Conservation (phyloP, 1,140 invertebrate species). For the Hydropsyche tenuis region DNA sequence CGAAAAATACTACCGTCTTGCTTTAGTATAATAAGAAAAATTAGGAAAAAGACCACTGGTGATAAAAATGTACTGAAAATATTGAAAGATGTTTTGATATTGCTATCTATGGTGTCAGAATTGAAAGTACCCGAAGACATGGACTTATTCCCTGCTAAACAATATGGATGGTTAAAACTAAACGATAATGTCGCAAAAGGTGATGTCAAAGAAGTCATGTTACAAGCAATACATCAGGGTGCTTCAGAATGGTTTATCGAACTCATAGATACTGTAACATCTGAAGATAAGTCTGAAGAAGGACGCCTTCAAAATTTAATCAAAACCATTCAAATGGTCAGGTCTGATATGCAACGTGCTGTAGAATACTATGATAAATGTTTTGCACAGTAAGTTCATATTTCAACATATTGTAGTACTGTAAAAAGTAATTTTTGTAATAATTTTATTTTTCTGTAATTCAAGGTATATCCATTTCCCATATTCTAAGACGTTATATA, state of each 20-base stretch:
- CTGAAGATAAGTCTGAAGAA: constrained; percentile 67
- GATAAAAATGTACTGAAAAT: constrained; percentile 74
- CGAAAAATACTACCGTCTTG: constrained; percentile 79
- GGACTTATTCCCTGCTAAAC: constrained; percentile 71
- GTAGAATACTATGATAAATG: constrained; percentile 82
- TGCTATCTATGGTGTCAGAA: constrained; percentile 66
- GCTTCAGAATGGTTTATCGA: constrained; percentile 80
- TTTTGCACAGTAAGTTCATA: constrained; percentile 72
- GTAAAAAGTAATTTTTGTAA: constrained; percentile 19
- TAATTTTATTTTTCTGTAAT: constrained; percentile 46
- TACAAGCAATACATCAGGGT: constrained; percentile 73
- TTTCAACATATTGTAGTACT: not conserved
- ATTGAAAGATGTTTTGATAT: constrained; percentile 73
- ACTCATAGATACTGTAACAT: constrained; percentile 71
- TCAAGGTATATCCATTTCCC: constrained; percentile 72
- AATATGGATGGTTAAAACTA: constrained; percentile 70
- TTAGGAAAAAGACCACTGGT: constrained; percentile 72
- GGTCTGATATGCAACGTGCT: constrained; percentile 81
- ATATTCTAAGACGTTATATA: constrained; percentile 75
- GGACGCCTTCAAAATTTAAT: constrained; percentile 76
- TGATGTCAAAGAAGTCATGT: constrained; percentile 67
- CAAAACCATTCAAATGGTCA: constrained; percentile 80
- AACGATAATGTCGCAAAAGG: constrained; percentile 61
- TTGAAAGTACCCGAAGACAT: constrained; percentile 67
- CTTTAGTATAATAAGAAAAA: constrained; percentile 73